Evolutionary conservation across 2,888 invertebrate genomes (phyloP), one percentile per base, ranked within the genome.

Genomic region (Drepana falcataria): DNA sequence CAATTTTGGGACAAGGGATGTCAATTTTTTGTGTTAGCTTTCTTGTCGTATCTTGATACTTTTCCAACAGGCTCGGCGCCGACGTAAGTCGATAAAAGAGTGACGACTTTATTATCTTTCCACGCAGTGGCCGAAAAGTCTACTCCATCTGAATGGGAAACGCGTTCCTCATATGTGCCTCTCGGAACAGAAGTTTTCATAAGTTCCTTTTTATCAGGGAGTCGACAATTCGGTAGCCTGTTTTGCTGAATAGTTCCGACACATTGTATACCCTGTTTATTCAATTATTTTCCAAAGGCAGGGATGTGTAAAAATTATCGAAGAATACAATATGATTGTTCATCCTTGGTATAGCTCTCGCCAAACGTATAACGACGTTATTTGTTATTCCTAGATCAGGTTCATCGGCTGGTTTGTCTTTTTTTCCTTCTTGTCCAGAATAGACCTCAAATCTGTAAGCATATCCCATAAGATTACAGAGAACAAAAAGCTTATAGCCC

Each of bases 251-350:
- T 62, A 58, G 69, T 71, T 56, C 68, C 66, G 53, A 71, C 61
- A 59, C 62, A 64, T 59, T 71, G 68, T 57, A 70, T 70, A 57
- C 68, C 67, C 61, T 69, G 58, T 53, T 69, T 67, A 56, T 59
- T 56, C 59, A 73, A 61, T 60, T 68, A 63, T 59, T 51, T 58
- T 74, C 56, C 55, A 75, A 63, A 60, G 73, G 70, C 65, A 73
- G 60, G 52, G 64, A 68, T 35, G 70, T 72, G 59, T 72, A 73
- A 63, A 65, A 72, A 65, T 73, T 74, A 61, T 71, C 69, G 62
- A 76, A 73, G 60, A 67, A 72, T 59, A 63, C 62, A 47, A 64
- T 65, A 37, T 64, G 60, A 54, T 64, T 63, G 41, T 9, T 54
- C 56, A 34, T 58, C 56, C 61, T 64, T 55, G 63, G 62, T 48